Evolutionary conservation across 2,888 invertebrate genomes (phyloP), one percentile per base, ranked within the genome.

Genomic region (Cyaniris semiargus): DNA sequence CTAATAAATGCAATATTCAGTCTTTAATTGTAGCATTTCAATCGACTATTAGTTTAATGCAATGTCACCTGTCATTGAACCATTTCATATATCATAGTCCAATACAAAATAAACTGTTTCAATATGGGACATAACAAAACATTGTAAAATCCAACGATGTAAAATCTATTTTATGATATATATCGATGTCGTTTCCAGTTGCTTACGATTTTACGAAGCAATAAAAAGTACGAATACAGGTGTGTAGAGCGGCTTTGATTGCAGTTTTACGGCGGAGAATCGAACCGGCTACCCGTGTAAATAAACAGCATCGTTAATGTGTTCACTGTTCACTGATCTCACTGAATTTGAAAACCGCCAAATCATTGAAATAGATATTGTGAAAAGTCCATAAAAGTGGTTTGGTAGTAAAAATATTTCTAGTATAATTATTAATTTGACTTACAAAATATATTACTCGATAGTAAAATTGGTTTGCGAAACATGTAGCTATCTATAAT

Each of bases 181-280:
- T 48, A 74, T 53, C 74, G 27, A 31, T 18, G 74, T 74, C 72
- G 23, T 53, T 76, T 70, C n/a, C 70, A 76, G 76, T 76, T 70
- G 70, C 70, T 71, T 48, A 53, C 38, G 76, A 66, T 79, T 78
- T 79, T 78, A 78, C 77, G 78, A 74, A 76, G 76, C 78, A 66
- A 77, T 79, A 81, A 81, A 80, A 74, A 74, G 48, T 53, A 74
- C 75, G 75, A 74, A 70, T 80, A 77, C 85, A 86, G 85, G 84
- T 86, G 86, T 80, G 81, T 76, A 21, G 74, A 72, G 66, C 77
- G 79, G 81, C 81, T 80, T 86, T 85, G 82, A 85, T 85, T 78
- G 83, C 82, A 34, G 76, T 85, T 86, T 86, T 85, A 86, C 80
- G 77, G 81, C 81, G 79, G 79, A 76, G 83, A 83, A 83, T 85